These are phyloP conservation scores for Daubentonia madagascariensis DNA, from an alignment of 2,113 vertebrate genomes.

Conservation along the genomic window DNA sequence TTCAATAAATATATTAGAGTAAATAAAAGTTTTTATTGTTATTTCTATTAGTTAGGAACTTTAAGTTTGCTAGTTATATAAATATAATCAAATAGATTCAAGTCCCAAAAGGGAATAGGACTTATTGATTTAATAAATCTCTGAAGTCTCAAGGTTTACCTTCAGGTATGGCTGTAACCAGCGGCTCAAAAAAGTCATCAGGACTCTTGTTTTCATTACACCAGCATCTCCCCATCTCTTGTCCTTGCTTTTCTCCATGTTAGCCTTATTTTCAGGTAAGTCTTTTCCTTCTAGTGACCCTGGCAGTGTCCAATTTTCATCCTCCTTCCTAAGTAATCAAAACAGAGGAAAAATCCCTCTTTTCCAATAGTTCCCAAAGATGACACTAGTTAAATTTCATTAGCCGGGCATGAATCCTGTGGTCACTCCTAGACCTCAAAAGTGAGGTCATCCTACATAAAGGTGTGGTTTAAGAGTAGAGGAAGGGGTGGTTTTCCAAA, in stretches of 20 bases:
- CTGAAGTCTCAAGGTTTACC: not conserved
- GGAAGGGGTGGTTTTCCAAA: not conserved
- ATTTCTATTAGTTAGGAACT: not conserved
- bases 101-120: not conserved
- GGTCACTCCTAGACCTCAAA: not conserved
- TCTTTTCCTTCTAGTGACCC: not conserved
- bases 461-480: not conserved
- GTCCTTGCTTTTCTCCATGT: not conserved
- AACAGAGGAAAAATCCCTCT: not conserved
- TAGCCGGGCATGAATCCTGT: not conserved
- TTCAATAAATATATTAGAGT: not conserved
- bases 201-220: not conserved
- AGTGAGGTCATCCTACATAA: not conserved
- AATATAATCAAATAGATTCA: not conserved
- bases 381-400: not conserved
- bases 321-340: not conserved
- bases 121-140: not conserved
- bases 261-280: not conserved
- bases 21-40: not conserved
- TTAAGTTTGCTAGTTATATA: not conserved
- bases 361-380: not conserved
- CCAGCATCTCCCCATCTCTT: rapidly evolving
- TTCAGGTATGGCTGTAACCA: not conserved
- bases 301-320: not conserved
- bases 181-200: not conserved